phyloP scores from a whole-genome alignment of 2,113 vertebrate species.

The Pedionomus torquatus region DNA sequence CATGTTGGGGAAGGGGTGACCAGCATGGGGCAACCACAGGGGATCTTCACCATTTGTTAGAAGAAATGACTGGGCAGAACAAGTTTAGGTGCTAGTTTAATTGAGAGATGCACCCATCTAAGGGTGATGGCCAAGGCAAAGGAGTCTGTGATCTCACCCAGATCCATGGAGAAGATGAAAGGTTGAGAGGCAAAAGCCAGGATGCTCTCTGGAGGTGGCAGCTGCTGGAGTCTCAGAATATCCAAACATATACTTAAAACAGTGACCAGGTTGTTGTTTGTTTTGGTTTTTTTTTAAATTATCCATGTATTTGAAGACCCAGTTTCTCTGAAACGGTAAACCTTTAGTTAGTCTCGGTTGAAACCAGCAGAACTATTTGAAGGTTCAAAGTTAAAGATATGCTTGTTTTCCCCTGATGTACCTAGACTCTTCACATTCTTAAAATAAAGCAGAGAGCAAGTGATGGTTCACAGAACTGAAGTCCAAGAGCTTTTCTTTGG shows the following conservation, averaged over 20 bases:
- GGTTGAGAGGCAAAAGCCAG: background rate
- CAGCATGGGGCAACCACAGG: background rate
- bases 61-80: background rate
- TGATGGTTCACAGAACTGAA: background rate
- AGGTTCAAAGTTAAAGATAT: background rate
- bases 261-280: accelerated
- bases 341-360: background rate
- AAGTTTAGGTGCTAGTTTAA: background rate
- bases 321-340: background rate
- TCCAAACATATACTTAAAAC: background rate
- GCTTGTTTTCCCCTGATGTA: background rate
- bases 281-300: background rate
- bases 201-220: too few species aligned
- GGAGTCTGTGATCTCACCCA: background rate
- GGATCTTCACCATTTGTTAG: background rate
- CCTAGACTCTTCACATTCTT: background rate
- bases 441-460: background rate
- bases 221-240: background rate
- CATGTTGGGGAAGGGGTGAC: accelerated
- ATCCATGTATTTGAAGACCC: background rate
- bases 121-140: background rate
- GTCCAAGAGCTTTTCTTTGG: background rate
- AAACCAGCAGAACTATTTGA: background rate
- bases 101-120: background rate
- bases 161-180: background rate